Conservation (phyloP, 2,888 invertebrate species). For the Ophion obscuratus region DNA sequence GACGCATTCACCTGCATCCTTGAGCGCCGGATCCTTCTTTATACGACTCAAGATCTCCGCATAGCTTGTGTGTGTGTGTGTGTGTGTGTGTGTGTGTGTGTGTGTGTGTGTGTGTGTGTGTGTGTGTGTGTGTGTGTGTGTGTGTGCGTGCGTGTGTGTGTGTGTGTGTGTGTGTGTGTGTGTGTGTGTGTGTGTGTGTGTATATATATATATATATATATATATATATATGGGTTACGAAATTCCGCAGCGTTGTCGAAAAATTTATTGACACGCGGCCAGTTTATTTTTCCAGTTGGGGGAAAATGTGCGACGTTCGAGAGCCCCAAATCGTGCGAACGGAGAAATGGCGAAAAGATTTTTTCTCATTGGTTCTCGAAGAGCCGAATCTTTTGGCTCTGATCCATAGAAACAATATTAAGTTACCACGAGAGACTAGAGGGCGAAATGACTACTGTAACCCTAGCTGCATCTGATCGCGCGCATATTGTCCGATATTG, state of each 20-base stretch:
- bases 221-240: no score
- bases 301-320: neutral
- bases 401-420: constrained; percentile 33
- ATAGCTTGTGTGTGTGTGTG: no score
- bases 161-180: no score
- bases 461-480: neutral
- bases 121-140: no score
- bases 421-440: neutral
- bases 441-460: neutral
- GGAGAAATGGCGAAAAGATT: neutral
- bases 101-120: no score
- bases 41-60: no score
- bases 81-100: no score
- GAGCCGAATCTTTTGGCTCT: constrained; percentile 36
- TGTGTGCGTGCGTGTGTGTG: no score
- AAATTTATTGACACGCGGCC: neutral
- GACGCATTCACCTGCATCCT: no score
- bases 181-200: no score
- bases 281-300: neutral
- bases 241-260: neutral
- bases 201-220: no score
- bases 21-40: no score
- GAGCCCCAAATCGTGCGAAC: neutral
- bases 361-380: neutral
- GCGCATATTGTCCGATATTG: neutral